A percentile compares a stretch with the other conserved stretches of the same genome.
Evolutionary conservation across 2,888 invertebrate species (phyloP).

Genomic region (Sceliomorpha sp.): DNA sequence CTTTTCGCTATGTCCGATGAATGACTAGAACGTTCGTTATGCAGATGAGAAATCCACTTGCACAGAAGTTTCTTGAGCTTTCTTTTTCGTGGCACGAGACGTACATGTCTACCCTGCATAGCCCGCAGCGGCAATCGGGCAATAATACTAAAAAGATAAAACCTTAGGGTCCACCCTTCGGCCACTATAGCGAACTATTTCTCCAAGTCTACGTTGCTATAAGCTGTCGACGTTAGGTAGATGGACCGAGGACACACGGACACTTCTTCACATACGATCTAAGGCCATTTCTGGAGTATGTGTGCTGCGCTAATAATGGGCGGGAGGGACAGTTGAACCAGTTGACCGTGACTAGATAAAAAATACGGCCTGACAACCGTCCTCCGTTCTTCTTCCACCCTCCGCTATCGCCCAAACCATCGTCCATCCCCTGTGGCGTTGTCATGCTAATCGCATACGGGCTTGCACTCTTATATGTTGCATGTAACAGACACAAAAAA

Average conservation of each 20-base stretch:
- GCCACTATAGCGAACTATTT: constrained; percentile 65
- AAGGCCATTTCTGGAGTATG: constrained; percentile 62
- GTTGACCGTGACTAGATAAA: constrained; percentile 81
- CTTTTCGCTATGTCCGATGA: too few species aligned
- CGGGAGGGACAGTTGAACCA: constrained; percentile 77
- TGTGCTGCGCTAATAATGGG: constrained; percentile 79
- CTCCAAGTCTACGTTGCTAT: constrained; percentile 67
- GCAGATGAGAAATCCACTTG: constrained; percentile 13
- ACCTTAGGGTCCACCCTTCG: constrained; percentile 71
- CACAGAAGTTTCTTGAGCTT: constrained; percentile 50
- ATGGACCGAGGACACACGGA: constrained; percentile 59
- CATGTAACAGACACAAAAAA: constrained; percentile 51
- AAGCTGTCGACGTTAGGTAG: constrained; percentile 68
- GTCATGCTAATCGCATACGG: constrained; percentile 79
- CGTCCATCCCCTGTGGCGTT: constrained; percentile 60
- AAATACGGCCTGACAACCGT: constrained; percentile 77
- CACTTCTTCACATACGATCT: constrained; percentile 51
- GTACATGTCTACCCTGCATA: constrained; percentile 52
- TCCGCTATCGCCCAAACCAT: constrained; percentile 55
- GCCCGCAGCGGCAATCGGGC: constrained; percentile 75
- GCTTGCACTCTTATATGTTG: constrained; percentile 53
- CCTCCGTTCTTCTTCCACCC: constrained; percentile 57
- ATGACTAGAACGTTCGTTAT: too few species aligned
- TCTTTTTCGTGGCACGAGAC: constrained; percentile 44
- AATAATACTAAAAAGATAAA: constrained; percentile 80